Evolutionary conservation across 35 echinoderm and acorn worm genomes (phyloP).

Genomic region (Anneissia japonica): DNA sequence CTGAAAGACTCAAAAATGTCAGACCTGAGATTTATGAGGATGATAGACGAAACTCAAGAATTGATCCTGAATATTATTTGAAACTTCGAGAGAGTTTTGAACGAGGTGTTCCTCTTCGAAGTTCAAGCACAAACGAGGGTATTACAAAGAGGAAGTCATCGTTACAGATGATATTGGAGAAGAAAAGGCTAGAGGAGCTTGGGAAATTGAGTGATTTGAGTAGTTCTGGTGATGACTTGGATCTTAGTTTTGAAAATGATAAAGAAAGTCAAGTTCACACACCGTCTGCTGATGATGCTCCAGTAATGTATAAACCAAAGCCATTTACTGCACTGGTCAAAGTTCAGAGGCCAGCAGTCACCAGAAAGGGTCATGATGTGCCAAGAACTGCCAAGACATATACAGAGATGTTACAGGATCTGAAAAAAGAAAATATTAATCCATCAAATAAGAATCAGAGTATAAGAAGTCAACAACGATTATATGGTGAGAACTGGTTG

Average conservation of each 20-base stretch:
- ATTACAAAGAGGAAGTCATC: background rate
- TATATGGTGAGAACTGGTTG: constrained; percentile 44
- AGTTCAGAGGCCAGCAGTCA: constrained; percentile 70
- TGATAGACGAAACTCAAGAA: background rate
- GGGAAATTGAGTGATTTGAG: background rate
- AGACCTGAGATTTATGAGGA: background rate
- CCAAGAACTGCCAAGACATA: constrained; percentile 74
- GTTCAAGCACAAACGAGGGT: background rate
- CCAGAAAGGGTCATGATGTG: constrained; percentile 31
- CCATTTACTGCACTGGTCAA: constrained; percentile 59
- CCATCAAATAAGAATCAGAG: background rate
- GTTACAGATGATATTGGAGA: background rate
- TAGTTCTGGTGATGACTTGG: background rate
- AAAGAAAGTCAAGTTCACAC: background rate
- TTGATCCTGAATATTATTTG: background rate
- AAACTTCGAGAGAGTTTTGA: background rate
- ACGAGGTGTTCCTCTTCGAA: background rate
- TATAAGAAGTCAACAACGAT: constrained; percentile 41
- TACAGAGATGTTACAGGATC: constrained; percentile 68
- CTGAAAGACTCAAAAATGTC: background rate
- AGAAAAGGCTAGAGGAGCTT: background rate
- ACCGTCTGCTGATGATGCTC: background rate
- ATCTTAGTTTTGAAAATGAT: background rate
- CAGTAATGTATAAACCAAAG: constrained; percentile 28
- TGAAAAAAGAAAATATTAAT: constrained; percentile 23